Evolutionary conservation across 2,113 vertebrate genomes (phyloP), one percentile per base, ranked within the genome.

Genomic region (Nibea albiflora): DNA sequence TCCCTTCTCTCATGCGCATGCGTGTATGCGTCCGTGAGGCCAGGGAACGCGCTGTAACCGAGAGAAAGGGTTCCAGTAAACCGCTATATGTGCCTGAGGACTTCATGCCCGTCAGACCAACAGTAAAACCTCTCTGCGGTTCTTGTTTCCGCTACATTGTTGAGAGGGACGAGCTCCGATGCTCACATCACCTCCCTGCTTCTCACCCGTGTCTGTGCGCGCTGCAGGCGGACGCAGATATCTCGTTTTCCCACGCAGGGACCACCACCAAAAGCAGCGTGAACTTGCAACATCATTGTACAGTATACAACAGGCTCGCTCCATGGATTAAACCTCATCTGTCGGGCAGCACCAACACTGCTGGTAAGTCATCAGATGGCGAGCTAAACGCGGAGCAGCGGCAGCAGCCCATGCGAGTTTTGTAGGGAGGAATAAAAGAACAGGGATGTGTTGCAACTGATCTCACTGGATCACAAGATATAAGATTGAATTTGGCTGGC

Each of bases 1-100:
- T 35, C 11, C 22, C 22, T 35, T 28, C 6, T 20, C 22, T 28
- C 31, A 2, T 78, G 89, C 90, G 92, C 91, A 93, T 93, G 92
- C 92, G 92, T 77, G 17, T 1, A 22, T 15, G 63, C 11, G 3
- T 19, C 0, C 16, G 9, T 39, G 50, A 58, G 19, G 4, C 17
- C 49, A 26, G 73, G 63, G 83, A 35, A 67, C 58, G 80, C 50
- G 72, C 56, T 78, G 71, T 56, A 50, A 72, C 47, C 26, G 28
- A 52, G 16, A 12, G 24, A 76, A 5, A 42, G 20, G 42, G 22
- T 63, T 61, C 42, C 61, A 42, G 56, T 19, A 62, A 66, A 84
- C 60, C 64, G 68, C 62, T 86, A 50, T 44, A 54, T 53, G 10
- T 31, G n/a, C 75, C 17, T 1, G 22, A 1, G 17, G 63, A 65